A percentile compares a stretch with the other conserved stretches of the same genome.
These are phyloP conservation scores for Orestias chungarensis DNA, from an alignment of 2,797 vertebrate genomes.

Conservation along the genomic window DNA sequence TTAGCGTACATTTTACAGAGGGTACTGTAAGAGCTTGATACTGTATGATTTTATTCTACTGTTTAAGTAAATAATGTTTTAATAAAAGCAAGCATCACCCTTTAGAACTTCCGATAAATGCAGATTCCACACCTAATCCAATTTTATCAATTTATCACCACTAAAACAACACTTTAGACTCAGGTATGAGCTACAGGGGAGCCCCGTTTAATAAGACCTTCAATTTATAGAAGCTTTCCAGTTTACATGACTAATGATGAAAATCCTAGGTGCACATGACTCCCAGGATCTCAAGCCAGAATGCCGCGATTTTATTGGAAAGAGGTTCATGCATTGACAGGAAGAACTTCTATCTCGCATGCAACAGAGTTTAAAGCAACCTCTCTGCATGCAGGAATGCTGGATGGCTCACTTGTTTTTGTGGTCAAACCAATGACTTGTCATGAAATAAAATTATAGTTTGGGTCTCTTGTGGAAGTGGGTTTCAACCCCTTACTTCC, in stretches of 20 bases:
- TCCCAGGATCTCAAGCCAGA: conserved; percentile 27
- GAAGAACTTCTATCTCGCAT: conserved; percentile 60
- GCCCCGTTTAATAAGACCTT: not conserved
- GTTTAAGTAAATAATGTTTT: not conserved
- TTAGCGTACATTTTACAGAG: not conserved
- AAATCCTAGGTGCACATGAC: conserved; percentile 39
- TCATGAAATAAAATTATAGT: conserved; percentile 48
- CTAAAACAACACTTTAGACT: not conserved
- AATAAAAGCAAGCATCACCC: not conserved
- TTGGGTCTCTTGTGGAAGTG: conserved; percentile 31
- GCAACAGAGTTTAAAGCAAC: conserved; percentile 58
- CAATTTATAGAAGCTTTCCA: not conserved
- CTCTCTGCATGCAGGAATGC: conserved; percentile 31
- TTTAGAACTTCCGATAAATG: not conserved
- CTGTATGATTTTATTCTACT: not conserved
- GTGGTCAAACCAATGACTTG: conserved; percentile 58
- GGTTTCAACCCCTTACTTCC: too few relatives aligned
- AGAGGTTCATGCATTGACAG: conserved; percentile 39
- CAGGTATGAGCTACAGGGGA: too few relatives aligned
- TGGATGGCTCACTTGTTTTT: conserved; percentile 40
- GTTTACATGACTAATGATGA: conserved; percentile 30
- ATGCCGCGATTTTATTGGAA: conserved; percentile 59
- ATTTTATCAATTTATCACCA: not conserved
- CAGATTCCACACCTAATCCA: not conserved
- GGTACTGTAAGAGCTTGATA: not conserved